Base-by-base conservation (phyloP, 2,888 invertebrate genomes). In the Drosophila pegasa region DNA sequence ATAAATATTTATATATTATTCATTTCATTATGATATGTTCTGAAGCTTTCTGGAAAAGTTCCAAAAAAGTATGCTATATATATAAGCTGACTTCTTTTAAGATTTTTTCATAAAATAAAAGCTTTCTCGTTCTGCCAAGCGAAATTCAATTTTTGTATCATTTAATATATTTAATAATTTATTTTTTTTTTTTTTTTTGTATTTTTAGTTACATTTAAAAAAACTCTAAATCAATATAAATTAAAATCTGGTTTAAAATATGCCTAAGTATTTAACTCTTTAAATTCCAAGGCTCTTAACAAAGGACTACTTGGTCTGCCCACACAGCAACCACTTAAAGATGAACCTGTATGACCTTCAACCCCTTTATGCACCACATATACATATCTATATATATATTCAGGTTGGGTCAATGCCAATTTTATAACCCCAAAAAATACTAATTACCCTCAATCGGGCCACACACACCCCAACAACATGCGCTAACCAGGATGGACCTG, bases 401-500 rank as follows among this genome's bases (percentile, higher is more conserved):
- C 40, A 65, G 60, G 63, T 57, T 63, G 73, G 78, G 73, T 77
- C 78, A 78, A 73, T 77, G 78, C 43, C 81, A 77, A 77, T 61
- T 48, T 37, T 51, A 69, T 67, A 62, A 70, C 76, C 60, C 78
- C 74, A 64, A 66, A 61, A 71, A 67, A 73, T 73, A 64, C 62
- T 78, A 75, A 75, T 81, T 75, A 75, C 82, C 75, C 78, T 74
- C 65, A 67, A 68, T 81, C 59, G 52, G 47, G 38, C 40, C 18
- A 29, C 38, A 37, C 25, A 37, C 47, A 38, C 56, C 31, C 12
- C 43, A 45, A 10, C 50, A 37, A 16, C 47, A 70, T 72, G 80
- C 80, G 86, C 80, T 77, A 45, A 47, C 43, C 55, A 50, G 59
- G 45, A 43, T 51, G 16, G 61, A 83, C 82, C 82, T 83, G 82